phyloP scores from a whole-genome alignment of 2,888 invertebrate species.

The Cabera pusaria region DNA sequence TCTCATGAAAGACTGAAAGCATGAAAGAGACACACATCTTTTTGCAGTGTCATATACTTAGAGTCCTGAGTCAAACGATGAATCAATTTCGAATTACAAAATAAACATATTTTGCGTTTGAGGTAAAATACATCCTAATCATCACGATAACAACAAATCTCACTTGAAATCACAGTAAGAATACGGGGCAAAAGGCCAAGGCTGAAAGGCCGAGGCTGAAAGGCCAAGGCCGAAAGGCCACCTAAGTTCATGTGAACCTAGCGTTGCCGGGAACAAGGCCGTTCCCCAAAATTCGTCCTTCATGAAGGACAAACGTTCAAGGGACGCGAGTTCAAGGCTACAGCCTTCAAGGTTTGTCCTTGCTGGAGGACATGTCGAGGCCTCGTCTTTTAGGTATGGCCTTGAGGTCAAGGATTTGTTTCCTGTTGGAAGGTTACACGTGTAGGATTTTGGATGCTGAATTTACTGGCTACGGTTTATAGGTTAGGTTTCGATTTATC shows the following conservation, averaged over 20 bases:
- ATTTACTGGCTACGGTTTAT: too few species aligned
- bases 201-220: conserved; percentile 1
- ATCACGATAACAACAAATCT: conserved; percentile 3
- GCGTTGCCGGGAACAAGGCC: conserved; percentile 7
- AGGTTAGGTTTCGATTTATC: too few species aligned
- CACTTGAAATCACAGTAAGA: too few species aligned
- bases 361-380: conserved; percentile 1
- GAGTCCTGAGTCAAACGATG: too few species aligned
- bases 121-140: too few species aligned
- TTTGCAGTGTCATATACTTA: too few species aligned
- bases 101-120: too few species aligned
- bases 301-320: conserved; percentile 12
- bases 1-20: too few species aligned
- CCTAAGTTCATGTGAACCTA: conserved; percentile 9
- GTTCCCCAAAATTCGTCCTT: conserved; percentile 6
- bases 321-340: conserved; percentile 9
- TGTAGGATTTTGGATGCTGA: background rate
- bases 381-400: background rate
- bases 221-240: conserved; percentile 11
- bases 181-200: background rate
- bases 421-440: conserved; percentile 10
- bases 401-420: conserved; percentile 13
- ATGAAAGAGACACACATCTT: too few species aligned
- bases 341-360: conserved; percentile 3
- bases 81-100: too few species aligned